Percentiles rank a stretch among this genome's conserved stretches.
Evolutionary conservation across 1,140 invertebrate genomes (phyloP).

Genomic region (Linepithema humile): DNA sequence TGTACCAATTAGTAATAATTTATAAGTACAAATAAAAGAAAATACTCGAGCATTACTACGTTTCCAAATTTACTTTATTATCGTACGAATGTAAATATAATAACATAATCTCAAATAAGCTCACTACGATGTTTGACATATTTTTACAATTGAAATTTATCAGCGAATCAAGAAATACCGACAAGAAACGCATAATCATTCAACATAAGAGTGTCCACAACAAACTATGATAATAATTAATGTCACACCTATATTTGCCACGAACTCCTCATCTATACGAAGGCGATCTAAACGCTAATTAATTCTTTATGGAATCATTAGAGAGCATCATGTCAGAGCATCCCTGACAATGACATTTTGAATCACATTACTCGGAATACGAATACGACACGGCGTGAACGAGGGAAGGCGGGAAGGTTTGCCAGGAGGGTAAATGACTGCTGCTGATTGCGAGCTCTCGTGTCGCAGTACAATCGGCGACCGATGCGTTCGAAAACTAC

Average conservation of each 20-base stretch:
- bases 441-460: conserved; percentile 41
- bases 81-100: not conserved
- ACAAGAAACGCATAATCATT: not conserved
- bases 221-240: not conserved
- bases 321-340: conserved; percentile 28
- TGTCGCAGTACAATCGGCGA: conserved; percentile 62
- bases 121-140: not conserved
- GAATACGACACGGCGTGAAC: conserved; percentile 40
- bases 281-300: conserved; percentile 24
- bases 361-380: conserved; percentile 40
- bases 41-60: not conserved
- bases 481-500: conserved; percentile 71
- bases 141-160: not conserved
- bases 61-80: not conserved
- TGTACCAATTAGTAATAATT: not conserved
- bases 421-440: conserved; percentile 56
- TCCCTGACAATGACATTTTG: conserved; percentile 61
- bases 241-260: not conserved
- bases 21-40: not conserved
- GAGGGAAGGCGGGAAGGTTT: not conserved
- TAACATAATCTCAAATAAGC: not conserved
- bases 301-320: conserved; percentile 40
- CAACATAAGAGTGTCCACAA: not conserved
- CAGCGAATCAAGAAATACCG: not conserved
- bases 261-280: not conserved